Percentiles rank a stretch among this genome's conserved stretches.
Conservation (phyloP, 2,888 invertebrate genomes). For the Folsomia candida region DNA sequence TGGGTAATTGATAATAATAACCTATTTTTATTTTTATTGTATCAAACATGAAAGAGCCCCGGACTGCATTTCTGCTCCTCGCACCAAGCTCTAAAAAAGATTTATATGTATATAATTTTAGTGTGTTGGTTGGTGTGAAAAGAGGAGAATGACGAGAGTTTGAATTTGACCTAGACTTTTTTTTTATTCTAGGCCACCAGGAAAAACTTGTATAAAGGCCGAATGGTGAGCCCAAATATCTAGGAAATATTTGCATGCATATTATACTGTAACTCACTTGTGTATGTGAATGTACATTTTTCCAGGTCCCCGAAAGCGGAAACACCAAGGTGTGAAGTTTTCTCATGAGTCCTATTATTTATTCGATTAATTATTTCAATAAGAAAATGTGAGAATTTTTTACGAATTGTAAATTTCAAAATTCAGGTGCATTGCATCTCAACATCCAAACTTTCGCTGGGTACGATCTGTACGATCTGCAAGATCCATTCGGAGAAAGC, state of each 20-base stretch:
- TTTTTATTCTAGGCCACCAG: constrained; percentile 54
- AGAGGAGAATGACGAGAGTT: too few relatives aligned
- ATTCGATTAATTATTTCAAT: background rate
- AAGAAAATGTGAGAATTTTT: too few relatives aligned
- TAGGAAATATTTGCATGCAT: too few relatives aligned
- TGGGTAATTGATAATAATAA: constrained; percentile 54
- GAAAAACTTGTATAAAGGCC: constrained; percentile 92
- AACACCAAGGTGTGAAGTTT: constrained; percentile 57
- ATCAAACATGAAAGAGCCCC: background rate
- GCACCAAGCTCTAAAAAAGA: too few relatives aligned
- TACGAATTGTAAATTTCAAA: too few relatives aligned
- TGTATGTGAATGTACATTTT: too few relatives aligned
- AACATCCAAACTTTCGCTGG: constrained; percentile 83
- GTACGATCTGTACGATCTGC: constrained; percentile 66
- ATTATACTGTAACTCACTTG: too few relatives aligned
- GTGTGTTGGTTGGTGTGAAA: too few relatives aligned
- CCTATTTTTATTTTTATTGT: background rate
- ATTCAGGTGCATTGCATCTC: constrained; percentile 71
- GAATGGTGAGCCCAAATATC: too few relatives aligned
- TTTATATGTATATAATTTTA: too few relatives aligned
- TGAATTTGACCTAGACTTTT: too few relatives aligned
- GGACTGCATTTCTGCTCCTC: too few relatives aligned
- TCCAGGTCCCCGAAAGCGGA: constrained; percentile 82
- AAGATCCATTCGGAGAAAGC: constrained; percentile 50
- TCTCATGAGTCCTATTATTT: background rate